A percentile compares a stretch with the other conserved stretches of the same genome.
These are phyloP conservation scores for Perodicticus potto DNA, from an alignment of 2,797 vertebrate species.

Conservation along the genomic window DNA sequence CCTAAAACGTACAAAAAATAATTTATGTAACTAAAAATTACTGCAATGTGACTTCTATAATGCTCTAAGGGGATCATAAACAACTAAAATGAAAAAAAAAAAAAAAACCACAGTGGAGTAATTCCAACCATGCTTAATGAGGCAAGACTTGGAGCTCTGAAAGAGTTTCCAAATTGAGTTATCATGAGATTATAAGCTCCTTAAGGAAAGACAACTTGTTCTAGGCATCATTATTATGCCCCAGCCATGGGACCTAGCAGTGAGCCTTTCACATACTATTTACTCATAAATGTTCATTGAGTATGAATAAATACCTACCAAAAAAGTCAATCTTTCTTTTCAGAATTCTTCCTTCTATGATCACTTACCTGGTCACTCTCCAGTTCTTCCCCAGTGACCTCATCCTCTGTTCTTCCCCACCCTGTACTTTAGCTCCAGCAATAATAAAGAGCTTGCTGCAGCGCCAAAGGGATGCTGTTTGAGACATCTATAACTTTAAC, in stretches of 20 bases:
- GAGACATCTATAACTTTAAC: neutral
- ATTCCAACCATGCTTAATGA: neutral
- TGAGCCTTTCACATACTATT: neutral
- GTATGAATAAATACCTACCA: neutral
- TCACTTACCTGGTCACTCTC: neutral
- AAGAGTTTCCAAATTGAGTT: neutral
- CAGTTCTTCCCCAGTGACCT: neutral
- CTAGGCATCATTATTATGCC: neutral
- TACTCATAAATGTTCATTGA: neutral
- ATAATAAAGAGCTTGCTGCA: neutral
- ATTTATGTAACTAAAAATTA: neutral
- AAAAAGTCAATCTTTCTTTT: neutral
- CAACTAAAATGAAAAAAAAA: constrained; percentile 23
- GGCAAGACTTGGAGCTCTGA: neutral
- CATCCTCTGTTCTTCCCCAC: neutral
- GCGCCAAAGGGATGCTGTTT: neutral
- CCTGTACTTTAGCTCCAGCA: neutral
- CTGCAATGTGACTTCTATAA: neutral
- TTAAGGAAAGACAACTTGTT: neutral
- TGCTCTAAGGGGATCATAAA: neutral
- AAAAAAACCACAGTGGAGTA: neutral
- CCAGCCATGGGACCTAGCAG: neutral
- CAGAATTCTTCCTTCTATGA: neutral
- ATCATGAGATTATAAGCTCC: neutral
- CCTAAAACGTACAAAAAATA: no score